Base-by-base conservation (phyloP, 2,888 invertebrate species). In the Zelleria hepariella region DNA sequence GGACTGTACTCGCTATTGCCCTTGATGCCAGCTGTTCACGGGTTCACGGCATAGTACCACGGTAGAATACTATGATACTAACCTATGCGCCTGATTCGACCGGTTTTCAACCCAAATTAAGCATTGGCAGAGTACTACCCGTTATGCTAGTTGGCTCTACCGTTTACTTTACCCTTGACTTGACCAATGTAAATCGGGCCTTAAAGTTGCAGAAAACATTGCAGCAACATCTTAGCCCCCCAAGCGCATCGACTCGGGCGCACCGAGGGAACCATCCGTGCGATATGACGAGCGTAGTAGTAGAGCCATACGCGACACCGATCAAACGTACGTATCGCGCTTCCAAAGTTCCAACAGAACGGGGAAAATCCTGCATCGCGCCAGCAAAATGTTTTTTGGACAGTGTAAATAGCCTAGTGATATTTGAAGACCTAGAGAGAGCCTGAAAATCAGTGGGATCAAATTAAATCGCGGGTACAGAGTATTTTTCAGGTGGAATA, bases 231-330 rank as follows among this genome's bases (percentile, higher is more conserved):
- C 23, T 51, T 51, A 51, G 51, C 51, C 51, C 51, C 51, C 18
- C 51, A 20, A 51, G 51, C 51, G 26, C 26, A 54, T 26, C 54
- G 23, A 18, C 25, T n/a, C 54, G 25, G n/a, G 24, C 54, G 24
- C 51, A 51, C 18, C 51, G 32, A 42, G 32, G 23, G 21, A 21
- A n/a, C n/a, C 54, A 25, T 54, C 54, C 54, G 54, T 54, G 54
- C 54, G 25, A 54, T 54, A 54, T 54, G 54, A 54, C 32, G 32
- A 42, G 15, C 32, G 32, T 51, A 20, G 51, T 51, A 51, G 51
- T 51, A 20, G 15, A 51, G 18, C 32, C 32, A 15, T 15, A 42
- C 32, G 32, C 32, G 32, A 42, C 32, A 42, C 32, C 32, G 32
- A 10, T 42, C 32, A 42, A 42, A 42, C 32, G 32, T 42, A 42